Evolutionary conservation across 2,797 vertebrate species (phyloP).

Genomic region (Schizopygopsis pylzovi): DNA sequence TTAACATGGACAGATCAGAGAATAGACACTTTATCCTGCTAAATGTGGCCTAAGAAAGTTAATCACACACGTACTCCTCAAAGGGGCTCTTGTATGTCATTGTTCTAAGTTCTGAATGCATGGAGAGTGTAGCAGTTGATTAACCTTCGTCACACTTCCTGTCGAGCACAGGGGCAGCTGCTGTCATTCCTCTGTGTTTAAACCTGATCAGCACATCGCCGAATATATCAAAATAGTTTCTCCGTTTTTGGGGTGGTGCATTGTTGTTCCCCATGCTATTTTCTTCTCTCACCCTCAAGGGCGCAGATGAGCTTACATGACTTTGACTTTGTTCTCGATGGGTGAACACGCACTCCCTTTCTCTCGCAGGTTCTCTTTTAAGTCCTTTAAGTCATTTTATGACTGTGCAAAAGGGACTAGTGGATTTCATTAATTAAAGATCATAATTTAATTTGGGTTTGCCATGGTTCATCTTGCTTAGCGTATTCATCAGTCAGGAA

Average conservation of each 20-base stretch:
- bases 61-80: neutral
- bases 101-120: neutral
- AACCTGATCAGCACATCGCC: conserved; percentile 73
- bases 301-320: conserved; percentile 67
- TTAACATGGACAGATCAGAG: conserved; percentile 19
- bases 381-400: neutral
- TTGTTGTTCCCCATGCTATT: conserved; percentile 74
- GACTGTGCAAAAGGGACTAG: neutral
- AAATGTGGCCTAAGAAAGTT: neutral
- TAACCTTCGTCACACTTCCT: conserved; percentile 54
- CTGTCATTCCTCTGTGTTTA: conserved; percentile 72
- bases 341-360: conserved; percentile 40
- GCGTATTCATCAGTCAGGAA: neutral
- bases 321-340: conserved; percentile 53
- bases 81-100: neutral
- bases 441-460: neutral
- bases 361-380: neutral
- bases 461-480: neutral
- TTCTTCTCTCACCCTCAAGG: conserved; percentile 71
- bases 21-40: neutral
- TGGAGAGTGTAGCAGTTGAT: neutral
- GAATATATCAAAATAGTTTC: conserved; percentile 79
- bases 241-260: conserved; percentile 80
- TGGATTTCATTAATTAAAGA: neutral
- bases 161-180: conserved; percentile 70